A percentile compares a stretch with the other conserved stretches of the same genome.
These are phyloP conservation scores for Lepus oiostolus DNA, from an alignment of 2,797 vertebrate genomes.

Conservation along the genomic window DNA sequence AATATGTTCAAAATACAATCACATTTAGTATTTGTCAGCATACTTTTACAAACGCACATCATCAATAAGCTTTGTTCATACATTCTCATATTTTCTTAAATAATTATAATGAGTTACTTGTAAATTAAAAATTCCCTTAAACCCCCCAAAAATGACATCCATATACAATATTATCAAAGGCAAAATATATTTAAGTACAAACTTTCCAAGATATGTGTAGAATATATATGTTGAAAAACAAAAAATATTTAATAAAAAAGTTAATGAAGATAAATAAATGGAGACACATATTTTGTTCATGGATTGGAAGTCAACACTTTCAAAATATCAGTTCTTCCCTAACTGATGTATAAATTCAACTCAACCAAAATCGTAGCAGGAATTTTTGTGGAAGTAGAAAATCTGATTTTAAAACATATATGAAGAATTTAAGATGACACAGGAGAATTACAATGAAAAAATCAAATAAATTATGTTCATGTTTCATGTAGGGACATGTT, in stretches of 20 bases:
- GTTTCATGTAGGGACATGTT: too few relatives aligned
- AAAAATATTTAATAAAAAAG: background rate
- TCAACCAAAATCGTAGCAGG: background rate
- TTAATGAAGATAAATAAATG: background rate
- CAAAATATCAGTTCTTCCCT: too few relatives aligned
- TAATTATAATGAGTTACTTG: slow-evolving; percentile 4
- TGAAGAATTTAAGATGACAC: background rate
- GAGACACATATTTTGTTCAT: background rate
- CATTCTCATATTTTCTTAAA: slow-evolving; percentile 50
- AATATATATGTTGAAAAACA: background rate
- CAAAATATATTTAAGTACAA: background rate
- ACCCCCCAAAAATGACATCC: background rate
- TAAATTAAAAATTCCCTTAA: slow-evolving; percentile 54
- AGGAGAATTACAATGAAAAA: background rate
- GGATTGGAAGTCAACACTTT: background rate
- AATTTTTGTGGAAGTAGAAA: background rate
- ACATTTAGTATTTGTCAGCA: slow-evolving; percentile 51
- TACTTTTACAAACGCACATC: slow-evolving; percentile 56
- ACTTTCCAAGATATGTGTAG: background rate
- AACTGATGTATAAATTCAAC: background rate
- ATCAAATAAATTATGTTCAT: background rate
- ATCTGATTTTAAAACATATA: background rate
- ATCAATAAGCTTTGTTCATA: slow-evolving; percentile 54
- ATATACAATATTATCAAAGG: background rate
- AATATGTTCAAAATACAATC: background rate